These are phyloP conservation scores for Emys orbicularis DNA, from an alignment of 2,797 vertebrate species.

Conservation along the genomic window DNA sequence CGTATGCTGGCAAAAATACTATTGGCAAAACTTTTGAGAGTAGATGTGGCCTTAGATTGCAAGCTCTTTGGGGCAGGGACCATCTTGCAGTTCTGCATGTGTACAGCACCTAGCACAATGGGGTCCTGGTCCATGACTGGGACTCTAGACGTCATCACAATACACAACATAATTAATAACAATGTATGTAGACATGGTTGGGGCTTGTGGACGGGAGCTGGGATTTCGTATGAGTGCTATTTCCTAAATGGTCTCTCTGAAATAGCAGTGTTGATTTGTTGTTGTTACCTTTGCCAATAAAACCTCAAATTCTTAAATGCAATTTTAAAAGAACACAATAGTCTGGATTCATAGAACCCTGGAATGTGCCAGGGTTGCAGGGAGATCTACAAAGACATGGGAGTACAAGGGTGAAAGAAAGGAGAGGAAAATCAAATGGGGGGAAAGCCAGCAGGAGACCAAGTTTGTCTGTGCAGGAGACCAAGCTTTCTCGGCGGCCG, in stretches of 20 bases:
- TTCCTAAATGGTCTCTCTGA: not conserved
- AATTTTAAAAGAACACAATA: not conserved
- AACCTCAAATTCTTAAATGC: not conserved
- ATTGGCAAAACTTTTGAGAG: not conserved
- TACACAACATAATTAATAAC: not conserved
- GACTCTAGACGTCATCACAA: not conserved
- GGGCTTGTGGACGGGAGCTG: not conserved
- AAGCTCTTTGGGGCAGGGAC: not conserved
- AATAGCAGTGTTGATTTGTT: not conserved
- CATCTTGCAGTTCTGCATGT: not conserved
- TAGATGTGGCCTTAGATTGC: not conserved
- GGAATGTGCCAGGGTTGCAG: not conserved
- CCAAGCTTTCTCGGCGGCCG: accelerated
- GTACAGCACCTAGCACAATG: not conserved
- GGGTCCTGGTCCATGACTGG: not conserved
- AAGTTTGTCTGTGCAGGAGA: no score
- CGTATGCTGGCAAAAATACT: not conserved
- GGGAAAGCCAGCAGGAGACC: not conserved
- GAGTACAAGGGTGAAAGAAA: not conserved
- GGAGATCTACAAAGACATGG: not conserved
- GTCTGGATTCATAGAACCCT: not conserved
- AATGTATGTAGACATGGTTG: not conserved
- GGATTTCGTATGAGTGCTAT: not conserved
- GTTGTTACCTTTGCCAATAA: not conserved
- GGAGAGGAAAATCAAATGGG: not conserved